Base-by-base conservation (phyloP, 2,113 vertebrate genomes). In the Ranitomeya imitator region DNA sequence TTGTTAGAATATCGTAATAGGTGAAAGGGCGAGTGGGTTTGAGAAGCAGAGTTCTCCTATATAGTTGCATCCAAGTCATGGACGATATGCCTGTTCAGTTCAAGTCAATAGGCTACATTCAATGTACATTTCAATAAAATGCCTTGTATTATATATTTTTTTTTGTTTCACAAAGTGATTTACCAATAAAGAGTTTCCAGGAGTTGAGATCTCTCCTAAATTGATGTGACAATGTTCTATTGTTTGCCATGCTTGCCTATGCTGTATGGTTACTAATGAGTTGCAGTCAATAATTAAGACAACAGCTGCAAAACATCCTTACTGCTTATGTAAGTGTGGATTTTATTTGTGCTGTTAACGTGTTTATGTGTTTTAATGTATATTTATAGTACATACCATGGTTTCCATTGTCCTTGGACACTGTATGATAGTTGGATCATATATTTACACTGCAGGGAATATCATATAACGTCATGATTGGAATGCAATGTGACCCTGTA, bases 401-500 rank as follows among this genome's bases (percentile, higher is more conserved):
- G 31, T 59, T 60, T 61, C 18, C 21, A 7, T 88, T 37, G 67
- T 82, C 11, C 4, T 57, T 81, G 31, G 8, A 81, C 31, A 80
- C n/a, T 87, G n/a, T 79, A 14, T 60, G 73, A 78, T 82, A 60
- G 37, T 26, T 73, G 54, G 13, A 63, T 55, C 57, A 74, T 31
- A 26, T 78, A 57, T 88, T 83, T 77, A 69, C 37, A 83, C 79
- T 51, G 45, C 5, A 11, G 71, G 71, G 45, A 83, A 81, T 76
- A 88, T 88, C 80, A 54, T 65, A 10, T 77, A 54, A 55, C 87
- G 26, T 18, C 51, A 37, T 65, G 80, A 83, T 83, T 59, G 83
- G 69, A 67, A 57, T 88, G 80, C 87, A 88, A 55, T 55, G 80
- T 54, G 71, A 76, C 59, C 76, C 87, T 88, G 52, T 82, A n/a